phyloP scores from a whole-genome alignment of 1,140 invertebrate species.

The Drosophila pallidifrons region DNA sequence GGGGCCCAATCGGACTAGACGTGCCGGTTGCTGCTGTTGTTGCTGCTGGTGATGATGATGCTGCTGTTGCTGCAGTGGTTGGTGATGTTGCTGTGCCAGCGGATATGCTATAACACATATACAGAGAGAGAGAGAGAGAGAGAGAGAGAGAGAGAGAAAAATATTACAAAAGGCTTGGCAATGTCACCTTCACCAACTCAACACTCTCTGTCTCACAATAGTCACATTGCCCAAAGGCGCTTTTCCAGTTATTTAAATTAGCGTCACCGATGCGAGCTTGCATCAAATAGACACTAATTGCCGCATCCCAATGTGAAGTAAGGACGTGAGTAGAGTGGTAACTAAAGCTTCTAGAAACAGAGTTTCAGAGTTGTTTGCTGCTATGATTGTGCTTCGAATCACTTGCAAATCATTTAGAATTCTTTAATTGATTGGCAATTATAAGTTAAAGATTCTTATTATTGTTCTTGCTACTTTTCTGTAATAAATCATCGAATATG shows the following conservation, averaged over 20 bases:
- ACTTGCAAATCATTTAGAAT: too few species aligned
- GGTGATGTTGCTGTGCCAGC: conserved; percentile 54
- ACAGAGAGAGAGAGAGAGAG: too few species aligned
- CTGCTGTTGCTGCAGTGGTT: conserved; percentile 44
- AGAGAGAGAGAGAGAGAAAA: not conserved
- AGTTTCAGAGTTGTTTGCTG: not conserved
- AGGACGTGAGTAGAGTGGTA: not conserved
- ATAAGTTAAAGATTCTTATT: too few species aligned
- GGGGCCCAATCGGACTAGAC: conserved; percentile 34
- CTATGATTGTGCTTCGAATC: not conserved
- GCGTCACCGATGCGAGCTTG: conserved; percentile 1
- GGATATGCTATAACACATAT: conserved; percentile 59
- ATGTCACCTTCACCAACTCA: conserved; percentile 8
- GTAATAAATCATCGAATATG: too few species aligned
- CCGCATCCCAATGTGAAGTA: not conserved
- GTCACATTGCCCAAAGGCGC: conserved; percentile 12
- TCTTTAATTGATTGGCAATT: too few species aligned
- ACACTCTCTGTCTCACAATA: conserved; percentile 1
- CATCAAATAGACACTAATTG: conserved; percentile 39
- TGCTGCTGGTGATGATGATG: conserved; percentile 51
- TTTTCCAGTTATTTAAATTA: conserved; percentile 25
- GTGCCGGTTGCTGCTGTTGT: conserved; percentile 37
- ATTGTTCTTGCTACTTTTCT: too few species aligned
- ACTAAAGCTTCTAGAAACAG: too few species aligned
- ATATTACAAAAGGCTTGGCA: conserved; percentile 14